Base-by-base conservation (phyloP, 2,888 invertebrate species). In the Drosophila engyochracea region DNA sequence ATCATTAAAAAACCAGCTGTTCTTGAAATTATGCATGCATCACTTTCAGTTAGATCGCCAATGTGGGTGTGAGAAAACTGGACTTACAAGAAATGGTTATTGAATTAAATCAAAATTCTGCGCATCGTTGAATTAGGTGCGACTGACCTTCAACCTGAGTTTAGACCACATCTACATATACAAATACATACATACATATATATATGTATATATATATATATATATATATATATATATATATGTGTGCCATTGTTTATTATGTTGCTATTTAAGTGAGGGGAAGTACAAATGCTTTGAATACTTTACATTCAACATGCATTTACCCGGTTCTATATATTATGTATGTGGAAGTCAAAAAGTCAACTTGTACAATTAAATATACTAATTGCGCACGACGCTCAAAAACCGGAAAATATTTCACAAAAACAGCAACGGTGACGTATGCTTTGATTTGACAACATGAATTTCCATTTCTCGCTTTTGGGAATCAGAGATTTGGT, bases 21-120 rank as follows among this genome's bases (percentile, higher is more conserved):
- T 76, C 85, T 85, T 85, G 82, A 82, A 63, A 85, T 85, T 85
- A 88, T 85, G 73, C 59, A 77, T 74, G 61, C 74, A 61, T 52
- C 35, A 59, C 10, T 51, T 55, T 28, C 12, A 71, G 53, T 63
- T 16, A 25, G 25, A 9, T 47, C 16, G 35, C 55, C 31, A 69
- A 61, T 30, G 67, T 68, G 67, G 76, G 79, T 59, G 77, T 77
- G 55, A 44, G 51, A 72, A 76, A 60, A 53, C 37, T 51, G 10
- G 25, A 54, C n/a, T 52, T 59, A 22, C 33, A 6, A 12, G 19
- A 30, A 51, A 55, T 61, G 1, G 4, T 54, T 44, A 28, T 19
- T 52, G 35, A n/a, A 55, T 37, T 41, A 30, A 69, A 51, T 16
- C n/a, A 19, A 19, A 55, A 16, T 57, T 14, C 16, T 6, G 10